phyloP scores from a whole-genome alignment of 2,888 invertebrate genomes.

The Chymomyza procnemis region DNA sequence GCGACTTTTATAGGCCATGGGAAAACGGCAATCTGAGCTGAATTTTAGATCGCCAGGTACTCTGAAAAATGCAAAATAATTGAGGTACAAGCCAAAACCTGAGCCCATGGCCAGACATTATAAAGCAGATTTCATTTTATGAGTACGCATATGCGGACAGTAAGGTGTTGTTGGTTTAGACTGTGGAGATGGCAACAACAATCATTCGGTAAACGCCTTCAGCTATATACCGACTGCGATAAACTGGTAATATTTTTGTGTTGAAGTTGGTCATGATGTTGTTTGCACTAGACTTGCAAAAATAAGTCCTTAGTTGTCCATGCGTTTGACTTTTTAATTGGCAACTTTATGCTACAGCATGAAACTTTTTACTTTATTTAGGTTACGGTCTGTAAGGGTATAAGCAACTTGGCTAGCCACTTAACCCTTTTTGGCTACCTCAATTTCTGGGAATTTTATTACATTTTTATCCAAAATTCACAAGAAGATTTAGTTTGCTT shows the following conservation, averaged over 20 bases:
- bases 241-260: no score
- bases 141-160: no score
- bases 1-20: background rate
- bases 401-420: conserved; percentile 6
- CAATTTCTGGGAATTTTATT: conserved; percentile 19
- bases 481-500: background rate
- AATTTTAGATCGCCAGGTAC: background rate
- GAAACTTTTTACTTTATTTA: conserved; percentile 29
- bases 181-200: no score
- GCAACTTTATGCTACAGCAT: background rate
- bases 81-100: background rate
- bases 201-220: no score
- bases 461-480: conserved; percentile 59
- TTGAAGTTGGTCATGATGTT: no score
- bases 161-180: conserved; percentile 22
- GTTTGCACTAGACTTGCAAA: no score
- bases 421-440: conserved; percentile 24
- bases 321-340: no score
- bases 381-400: conserved; percentile 10
- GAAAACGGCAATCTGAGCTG: background rate
- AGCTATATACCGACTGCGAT: no score
- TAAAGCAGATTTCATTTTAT: background rate
- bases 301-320: no score
- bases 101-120: background rate
- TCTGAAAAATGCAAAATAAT: background rate